Base-by-base conservation (phyloP, 2,797 vertebrate genomes). In the Spondyliosoma cantharus region DNA sequence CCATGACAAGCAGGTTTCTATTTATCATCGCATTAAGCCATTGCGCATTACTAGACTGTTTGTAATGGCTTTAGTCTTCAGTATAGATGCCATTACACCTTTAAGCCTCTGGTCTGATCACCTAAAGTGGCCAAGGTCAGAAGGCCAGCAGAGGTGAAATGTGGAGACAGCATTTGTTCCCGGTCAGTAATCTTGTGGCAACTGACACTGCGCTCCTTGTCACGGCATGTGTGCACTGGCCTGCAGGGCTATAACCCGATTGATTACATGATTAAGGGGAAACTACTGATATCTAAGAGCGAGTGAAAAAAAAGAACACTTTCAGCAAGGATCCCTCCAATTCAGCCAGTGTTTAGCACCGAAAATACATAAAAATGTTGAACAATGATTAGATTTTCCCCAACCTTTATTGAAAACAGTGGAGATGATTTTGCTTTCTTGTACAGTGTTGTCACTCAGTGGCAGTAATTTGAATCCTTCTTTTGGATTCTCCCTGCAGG, bases 401-500 rank as follows among this genome's bases (percentile, higher is more conserved):
- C 11, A 24, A 5, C n/a, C 7, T 19, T 43, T n/a, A 20, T 12
- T 45, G 13, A 66, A n/a, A 78, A 16, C 5, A 25, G 4, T 48
- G 13, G 2, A 16, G 37, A 22, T 3, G 64, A 15, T 71, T 20
- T 13, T 67, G 9, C 3, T 42, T 15, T 54, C 2, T 29, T 60
- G 17, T 43, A 17, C 20, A 56, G 16, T 43, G 52, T 52, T 61
- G 52, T 58, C 14, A 74, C 45, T 74, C 5, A 62, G 37, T 70
- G 16, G 60, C 74, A 60, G 48, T 63, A 14, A 74, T 76, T 49
- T 59, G 11, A 78, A 83, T 71, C 75, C 16, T 57, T 63, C 84
- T 72, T 65, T 65, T 69, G 62, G 27, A 67, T 83, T 50, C 49
- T 78, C 63, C 53, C 54, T 73, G 22, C 22, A 62, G 46, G 27